A percentile compares a stretch with the other conserved stretches of the same genome.
phyloP scores from a whole-genome alignment of 2,113 vertebrate genomes.

The Cebus imitator region DNA sequence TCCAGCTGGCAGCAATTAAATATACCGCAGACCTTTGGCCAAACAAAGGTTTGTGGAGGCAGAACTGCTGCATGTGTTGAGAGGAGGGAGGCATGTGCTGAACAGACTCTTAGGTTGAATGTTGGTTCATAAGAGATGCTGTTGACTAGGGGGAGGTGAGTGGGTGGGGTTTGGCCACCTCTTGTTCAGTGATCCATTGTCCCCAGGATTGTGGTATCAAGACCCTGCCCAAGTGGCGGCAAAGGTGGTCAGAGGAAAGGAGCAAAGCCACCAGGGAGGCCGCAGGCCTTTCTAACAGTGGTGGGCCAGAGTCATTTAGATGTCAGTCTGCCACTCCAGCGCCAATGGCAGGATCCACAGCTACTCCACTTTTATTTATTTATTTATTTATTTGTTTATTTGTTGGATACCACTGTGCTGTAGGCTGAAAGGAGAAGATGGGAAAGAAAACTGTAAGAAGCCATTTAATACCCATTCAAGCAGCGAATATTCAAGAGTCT shows the following conservation, averaged over 20 bases:
- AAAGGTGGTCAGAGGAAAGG: not conserved
- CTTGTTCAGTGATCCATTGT: not conserved
- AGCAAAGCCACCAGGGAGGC: not conserved
- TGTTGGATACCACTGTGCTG: not conserved
- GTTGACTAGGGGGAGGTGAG: not conserved
- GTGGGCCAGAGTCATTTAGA: not conserved
- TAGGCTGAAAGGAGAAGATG: not conserved
- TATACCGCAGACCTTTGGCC: slow-evolving; percentile 48
- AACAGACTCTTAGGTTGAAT: not conserved
- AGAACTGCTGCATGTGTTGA: not conserved
- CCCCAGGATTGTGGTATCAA: not conserved
- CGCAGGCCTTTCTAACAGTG: fast-evolving
- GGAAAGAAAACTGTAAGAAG: not conserved
- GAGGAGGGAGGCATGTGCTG: not conserved
- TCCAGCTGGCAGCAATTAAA: slow-evolving; percentile 73
- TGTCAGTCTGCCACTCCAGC: no score
- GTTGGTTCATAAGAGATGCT: not conserved
- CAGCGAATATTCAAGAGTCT: not conserved
- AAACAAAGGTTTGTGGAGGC: slow-evolving; percentile 33
- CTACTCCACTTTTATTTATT: not conserved
- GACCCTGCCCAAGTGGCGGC: not conserved
- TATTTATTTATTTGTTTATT: no score
- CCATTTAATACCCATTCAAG: not conserved
- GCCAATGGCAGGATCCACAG: no score
- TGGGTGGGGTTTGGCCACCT: not conserved